Conservation (phyloP, 2,888 invertebrate species). For the Urechis unicinctus region DNA sequence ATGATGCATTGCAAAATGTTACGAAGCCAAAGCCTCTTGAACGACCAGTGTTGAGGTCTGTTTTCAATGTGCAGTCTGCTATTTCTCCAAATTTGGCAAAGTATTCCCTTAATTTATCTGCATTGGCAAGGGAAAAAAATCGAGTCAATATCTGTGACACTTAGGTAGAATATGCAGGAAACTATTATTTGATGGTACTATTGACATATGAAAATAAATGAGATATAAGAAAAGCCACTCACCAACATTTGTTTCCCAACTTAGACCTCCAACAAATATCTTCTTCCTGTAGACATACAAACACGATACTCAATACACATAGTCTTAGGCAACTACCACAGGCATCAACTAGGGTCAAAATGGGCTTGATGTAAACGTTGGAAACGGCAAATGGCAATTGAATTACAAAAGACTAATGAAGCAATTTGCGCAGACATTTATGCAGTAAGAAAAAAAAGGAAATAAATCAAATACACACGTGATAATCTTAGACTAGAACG, state of each 20-base stretch:
- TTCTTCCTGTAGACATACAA: slow-evolving; percentile 63
- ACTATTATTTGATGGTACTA: background rate
- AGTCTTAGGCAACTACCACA: too few relatives aligned
- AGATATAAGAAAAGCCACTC: slow-evolving; percentile 55
- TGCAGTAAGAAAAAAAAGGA: background rate
- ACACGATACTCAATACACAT: too few relatives aligned
- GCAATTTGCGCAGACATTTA: too few relatives aligned
- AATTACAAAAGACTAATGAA: too few relatives aligned
- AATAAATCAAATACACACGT: background rate
- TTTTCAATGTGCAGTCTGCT: slow-evolving; percentile 92
- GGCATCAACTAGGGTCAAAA: too few relatives aligned
- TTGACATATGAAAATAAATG: background rate
- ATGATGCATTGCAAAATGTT: slow-evolving; percentile 79
- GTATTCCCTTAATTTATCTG: slow-evolving; percentile 93
- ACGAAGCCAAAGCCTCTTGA: slow-evolving; percentile 97
- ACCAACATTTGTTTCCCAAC: slow-evolving; percentile 98
- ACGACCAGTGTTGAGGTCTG: slow-evolving; percentile 88
- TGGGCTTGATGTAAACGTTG: too few relatives aligned
- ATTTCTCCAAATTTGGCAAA: slow-evolving; percentile 91
- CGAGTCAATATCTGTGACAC: background rate
- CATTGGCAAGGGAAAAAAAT: slow-evolving; percentile 40
- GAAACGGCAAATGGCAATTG: too few relatives aligned
- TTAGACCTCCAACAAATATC: slow-evolving; percentile 95
- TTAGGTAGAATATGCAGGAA: background rate
- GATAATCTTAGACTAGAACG: background rate